Evolutionary conservation across 1,140 invertebrate species (phyloP).

Genomic region (Calosoma granatense): DNA sequence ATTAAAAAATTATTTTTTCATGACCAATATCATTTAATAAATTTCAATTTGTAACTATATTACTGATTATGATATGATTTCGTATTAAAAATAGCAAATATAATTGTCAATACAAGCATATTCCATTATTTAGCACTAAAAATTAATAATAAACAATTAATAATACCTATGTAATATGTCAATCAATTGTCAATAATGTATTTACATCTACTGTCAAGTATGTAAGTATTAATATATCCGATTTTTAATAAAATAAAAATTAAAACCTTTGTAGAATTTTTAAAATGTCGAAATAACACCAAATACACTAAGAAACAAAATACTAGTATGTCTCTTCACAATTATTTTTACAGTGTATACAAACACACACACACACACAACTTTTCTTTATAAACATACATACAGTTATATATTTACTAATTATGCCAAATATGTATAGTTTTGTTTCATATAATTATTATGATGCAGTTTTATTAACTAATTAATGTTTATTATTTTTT

Average conservation of each 20-base stretch:
- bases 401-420: background rate
- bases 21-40: background rate
- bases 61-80: too few relatives aligned
- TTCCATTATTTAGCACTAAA: background rate
- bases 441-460: background rate
- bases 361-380: too few relatives aligned
- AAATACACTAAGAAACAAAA: background rate
- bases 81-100: background rate
- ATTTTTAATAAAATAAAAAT: background rate
- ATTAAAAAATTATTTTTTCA: background rate
- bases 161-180: background rate
- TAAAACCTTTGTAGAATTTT: background rate
- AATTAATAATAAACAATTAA: background rate
- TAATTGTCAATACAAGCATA: background rate
- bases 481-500: background rate
- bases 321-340: background rate
- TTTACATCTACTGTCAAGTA: background rate
- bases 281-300: background rate
- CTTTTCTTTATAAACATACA: background rate
- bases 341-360: background rate
- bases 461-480: background rate
- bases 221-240: too few relatives aligned
- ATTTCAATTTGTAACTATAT: background rate
- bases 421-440: slow-evolving; percentile 5
- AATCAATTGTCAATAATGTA: background rate